These are phyloP conservation scores for Cyclophora albipunctata DNA, from an alignment of 2,888 invertebrate species.

Conservation along the genomic window DNA sequence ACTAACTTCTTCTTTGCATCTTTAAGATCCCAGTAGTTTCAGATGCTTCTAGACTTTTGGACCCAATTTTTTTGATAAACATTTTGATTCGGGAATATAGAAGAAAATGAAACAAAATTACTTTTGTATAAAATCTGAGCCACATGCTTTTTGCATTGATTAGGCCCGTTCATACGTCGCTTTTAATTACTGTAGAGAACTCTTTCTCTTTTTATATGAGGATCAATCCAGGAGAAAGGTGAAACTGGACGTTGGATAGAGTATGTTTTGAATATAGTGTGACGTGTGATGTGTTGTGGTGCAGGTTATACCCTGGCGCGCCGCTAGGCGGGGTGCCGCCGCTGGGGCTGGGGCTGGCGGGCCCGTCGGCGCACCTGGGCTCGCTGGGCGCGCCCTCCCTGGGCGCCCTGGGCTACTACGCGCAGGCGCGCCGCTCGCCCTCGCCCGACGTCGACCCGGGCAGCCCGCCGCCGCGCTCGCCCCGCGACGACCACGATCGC, in stretches of 20 bases:
- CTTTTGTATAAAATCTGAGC: no score
- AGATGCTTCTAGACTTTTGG: no score
- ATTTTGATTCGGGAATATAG: no score
- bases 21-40: no score
- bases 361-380: slow-evolving; percentile 80
- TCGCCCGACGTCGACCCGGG: slow-evolving; percentile 77
- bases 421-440: slow-evolving; percentile 65
- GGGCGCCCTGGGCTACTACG: slow-evolving; percentile 67
- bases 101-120: no score
- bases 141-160: no score
- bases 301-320: slow-evolving; percentile 77
- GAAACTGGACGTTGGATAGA: background rate
- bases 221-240: background rate
- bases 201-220: background rate
- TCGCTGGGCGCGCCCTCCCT: slow-evolving; percentile 82
- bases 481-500: slow-evolving; percentile 49
- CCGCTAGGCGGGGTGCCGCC: slow-evolving; percentile 75
- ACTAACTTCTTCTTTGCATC: no score
- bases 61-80: no score
- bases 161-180: no score
- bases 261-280: no score
- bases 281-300: no score
- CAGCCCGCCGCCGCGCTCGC: slow-evolving; percentile 69
- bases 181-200: no score
- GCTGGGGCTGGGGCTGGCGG: slow-evolving; percentile 77